phyloP scores from a whole-genome alignment of 2,113 vertebrate species.

The Ictidomys tridecemlineatus region DNA sequence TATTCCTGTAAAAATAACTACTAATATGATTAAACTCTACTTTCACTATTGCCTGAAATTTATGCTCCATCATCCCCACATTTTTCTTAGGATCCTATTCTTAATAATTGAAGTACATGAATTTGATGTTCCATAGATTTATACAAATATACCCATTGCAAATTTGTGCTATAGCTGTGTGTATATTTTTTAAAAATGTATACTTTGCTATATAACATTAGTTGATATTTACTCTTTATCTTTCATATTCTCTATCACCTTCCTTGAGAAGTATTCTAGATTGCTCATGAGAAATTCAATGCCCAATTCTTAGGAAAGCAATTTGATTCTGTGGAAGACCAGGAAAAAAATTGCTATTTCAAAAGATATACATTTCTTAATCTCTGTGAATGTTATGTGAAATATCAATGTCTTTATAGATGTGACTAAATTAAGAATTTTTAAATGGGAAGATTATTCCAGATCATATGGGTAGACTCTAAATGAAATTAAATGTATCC shows the following conservation, averaged over 20 bases:
- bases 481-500: not conserved
- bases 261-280: not conserved
- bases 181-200: not conserved
- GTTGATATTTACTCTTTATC: not conserved
- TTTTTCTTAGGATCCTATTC: not conserved
- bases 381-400: not conserved
- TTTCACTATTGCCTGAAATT: not conserved
- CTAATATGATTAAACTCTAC: not conserved
- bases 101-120: not conserved
- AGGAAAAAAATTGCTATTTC: not conserved
- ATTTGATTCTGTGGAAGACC: not conserved
- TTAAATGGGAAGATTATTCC: not conserved
- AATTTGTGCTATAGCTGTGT: not conserved
- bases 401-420: slow-evolving; percentile 11
- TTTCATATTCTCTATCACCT: not conserved
- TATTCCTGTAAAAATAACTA: not conserved
- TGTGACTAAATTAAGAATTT: not conserved
- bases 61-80: not conserved
- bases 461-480: not conserved
- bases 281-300: slow-evolving; percentile 43
- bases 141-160: not conserved
- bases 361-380: not conserved
- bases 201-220: slow-evolving; percentile 5
- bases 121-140: slow-evolving; percentile 22
- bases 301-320: not conserved